phyloP scores from a whole-genome alignment of 1,140 invertebrate genomes.

The Triops cancriformis region DNA sequence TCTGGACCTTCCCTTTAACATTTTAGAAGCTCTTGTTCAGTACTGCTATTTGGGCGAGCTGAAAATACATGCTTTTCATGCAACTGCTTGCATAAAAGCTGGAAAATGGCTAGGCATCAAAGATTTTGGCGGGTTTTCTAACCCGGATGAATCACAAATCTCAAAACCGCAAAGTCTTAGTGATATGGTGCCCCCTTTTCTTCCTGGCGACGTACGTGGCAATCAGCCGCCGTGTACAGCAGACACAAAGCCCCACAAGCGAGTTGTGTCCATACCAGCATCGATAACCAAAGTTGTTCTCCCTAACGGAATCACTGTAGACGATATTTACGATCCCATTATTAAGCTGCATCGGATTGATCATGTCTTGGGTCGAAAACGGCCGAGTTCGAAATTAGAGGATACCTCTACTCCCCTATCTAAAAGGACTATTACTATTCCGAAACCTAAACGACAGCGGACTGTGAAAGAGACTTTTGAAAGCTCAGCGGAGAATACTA shows the following conservation, averaged over 20 bases:
- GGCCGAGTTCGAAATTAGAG: not conserved
- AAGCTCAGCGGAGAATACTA: too few relatives aligned
- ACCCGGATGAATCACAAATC: not conserved
- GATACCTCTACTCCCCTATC: not conserved
- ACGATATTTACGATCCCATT: not conserved
- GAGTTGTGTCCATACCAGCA: not conserved
- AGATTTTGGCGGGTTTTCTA: not conserved
- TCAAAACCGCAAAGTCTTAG: not conserved
- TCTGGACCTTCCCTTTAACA: not conserved
- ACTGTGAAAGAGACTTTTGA: too few relatives aligned
- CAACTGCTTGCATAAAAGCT: not conserved
- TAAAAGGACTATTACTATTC: not conserved
- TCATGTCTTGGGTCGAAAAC: not conserved
- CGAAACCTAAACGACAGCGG: not conserved
- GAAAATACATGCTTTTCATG: not conserved
- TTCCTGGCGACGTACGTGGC: too few relatives aligned
- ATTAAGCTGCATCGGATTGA: not conserved
- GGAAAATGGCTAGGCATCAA: not conserved
- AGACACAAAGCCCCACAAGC: not conserved
- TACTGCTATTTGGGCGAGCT: not conserved
- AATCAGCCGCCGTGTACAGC: not conserved
- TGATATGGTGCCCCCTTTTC: not conserved
- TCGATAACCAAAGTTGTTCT: not conserved
- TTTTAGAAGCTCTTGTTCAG: not conserved
- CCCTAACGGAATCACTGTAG: not conserved